Conservation (phyloP, 2,888 invertebrate species). For the Apocheima hispidaria region DNA sequence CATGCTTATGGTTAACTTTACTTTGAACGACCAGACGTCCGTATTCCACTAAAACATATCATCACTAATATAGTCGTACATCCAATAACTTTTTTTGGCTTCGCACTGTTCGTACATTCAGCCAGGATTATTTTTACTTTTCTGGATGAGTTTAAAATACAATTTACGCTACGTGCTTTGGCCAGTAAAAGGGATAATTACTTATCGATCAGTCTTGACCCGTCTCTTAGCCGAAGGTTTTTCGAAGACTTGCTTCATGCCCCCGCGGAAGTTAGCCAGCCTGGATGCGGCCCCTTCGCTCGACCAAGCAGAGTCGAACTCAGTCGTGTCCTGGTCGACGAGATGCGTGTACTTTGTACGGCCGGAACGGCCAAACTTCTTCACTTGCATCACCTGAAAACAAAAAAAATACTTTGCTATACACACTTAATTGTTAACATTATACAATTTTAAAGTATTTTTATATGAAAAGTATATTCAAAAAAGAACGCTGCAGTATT, state of each 20-base stretch:
- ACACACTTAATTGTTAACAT: too few species aligned
- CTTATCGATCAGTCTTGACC: slow-evolving; percentile 37
- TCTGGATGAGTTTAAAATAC: not conserved
- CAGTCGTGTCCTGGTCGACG: slow-evolving; percentile 99
- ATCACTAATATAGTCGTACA: not conserved
- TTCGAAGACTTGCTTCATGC: slow-evolving; percentile 96
- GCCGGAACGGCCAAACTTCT: slow-evolving; percentile 99
- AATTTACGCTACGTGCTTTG: not conserved
- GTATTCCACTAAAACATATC: not conserved
- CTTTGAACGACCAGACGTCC: not conserved
- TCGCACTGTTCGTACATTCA: not conserved
- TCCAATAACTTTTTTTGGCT: not conserved
- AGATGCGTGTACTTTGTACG: slow-evolving; percentile 99
- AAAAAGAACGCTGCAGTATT: too few species aligned
- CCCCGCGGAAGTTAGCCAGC: slow-evolving; percentile 92
- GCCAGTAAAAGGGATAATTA: slow-evolving; percentile 47
- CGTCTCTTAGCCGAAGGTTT: slow-evolving; percentile 89
- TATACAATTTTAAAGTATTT: too few species aligned
- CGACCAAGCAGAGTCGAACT: slow-evolving; percentile 99
- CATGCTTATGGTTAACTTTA: not conserved
- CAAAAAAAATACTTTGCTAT: not conserved
- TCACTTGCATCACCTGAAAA: slow-evolving; percentile 97
- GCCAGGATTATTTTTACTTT: not conserved
- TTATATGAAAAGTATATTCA: not conserved
- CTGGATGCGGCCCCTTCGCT: slow-evolving; percentile 89